A percentile compares a stretch with the other conserved stretches of the same genome.
These are phyloP conservation scores for Thereva nobilitata DNA, from an alignment of 2,888 invertebrate genomes.

Conservation along the genomic window DNA sequence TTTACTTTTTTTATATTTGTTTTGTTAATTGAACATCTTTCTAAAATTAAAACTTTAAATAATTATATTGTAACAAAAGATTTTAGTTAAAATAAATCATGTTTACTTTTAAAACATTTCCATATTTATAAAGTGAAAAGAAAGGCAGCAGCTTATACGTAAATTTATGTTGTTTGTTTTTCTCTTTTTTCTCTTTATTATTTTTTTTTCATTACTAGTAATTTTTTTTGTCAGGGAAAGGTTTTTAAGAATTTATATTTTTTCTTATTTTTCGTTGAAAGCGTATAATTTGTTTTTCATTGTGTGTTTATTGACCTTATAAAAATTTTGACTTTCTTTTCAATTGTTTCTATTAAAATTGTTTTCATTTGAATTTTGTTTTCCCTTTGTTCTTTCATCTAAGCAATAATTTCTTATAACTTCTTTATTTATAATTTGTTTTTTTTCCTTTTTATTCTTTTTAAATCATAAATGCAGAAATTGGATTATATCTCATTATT, in stretches of 20 bases:
- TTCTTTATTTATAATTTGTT: conserved; percentile 1
- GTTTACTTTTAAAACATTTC: neutral
- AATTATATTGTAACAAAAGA: neutral
- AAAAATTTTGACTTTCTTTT: too few species aligned
- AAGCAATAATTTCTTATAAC: conserved; percentile 1
- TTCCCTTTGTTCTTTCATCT: conserved; percentile 7
- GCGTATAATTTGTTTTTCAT: too few species aligned
- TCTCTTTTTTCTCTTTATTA: too few species aligned
- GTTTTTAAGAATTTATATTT: too few species aligned
- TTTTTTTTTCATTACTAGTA: too few species aligned
- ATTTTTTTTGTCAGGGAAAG: too few species aligned
- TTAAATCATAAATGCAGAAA: conserved; percentile 72
- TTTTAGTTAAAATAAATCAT: neutral
- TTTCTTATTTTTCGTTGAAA: too few species aligned
- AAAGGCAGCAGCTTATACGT: neutral
- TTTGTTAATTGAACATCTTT: neutral
- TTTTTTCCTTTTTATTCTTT: conserved; percentile 41
- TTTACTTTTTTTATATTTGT: conserved; percentile 12
- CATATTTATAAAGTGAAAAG: neutral
- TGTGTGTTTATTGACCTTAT: too few species aligned
- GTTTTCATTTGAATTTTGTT: conserved; percentile 11
- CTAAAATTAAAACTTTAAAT: neutral
- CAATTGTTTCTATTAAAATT: neutral
- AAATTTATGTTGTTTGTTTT: too few species aligned
- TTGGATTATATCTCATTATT: conserved; percentile 86